A percentile compares a stretch with the other conserved stretches of the same genome.
These are phyloP conservation scores for Euborellia annulipes DNA, from an alignment of 1,140 invertebrate genomes.

Conservation along the genomic window DNA sequence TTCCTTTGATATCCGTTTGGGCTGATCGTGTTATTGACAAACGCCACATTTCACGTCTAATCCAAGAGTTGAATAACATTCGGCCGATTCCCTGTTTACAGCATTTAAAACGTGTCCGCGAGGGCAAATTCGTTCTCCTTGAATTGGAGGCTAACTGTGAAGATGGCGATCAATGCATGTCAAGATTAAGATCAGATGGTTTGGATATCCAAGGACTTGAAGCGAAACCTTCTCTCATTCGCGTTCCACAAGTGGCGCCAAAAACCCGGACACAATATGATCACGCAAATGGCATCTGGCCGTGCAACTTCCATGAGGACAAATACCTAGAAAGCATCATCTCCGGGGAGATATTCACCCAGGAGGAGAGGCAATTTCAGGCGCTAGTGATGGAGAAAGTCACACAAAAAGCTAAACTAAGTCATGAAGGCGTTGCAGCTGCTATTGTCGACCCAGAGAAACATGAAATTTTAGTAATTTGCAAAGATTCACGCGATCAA, in stretches of 20 bases:
- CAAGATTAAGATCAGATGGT: conserved; percentile 16
- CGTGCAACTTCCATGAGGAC: conserved; percentile 63
- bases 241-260: conserved; percentile 43
- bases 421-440: conserved; percentile 30
- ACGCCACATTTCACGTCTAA: conserved; percentile 43
- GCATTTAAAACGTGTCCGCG: conserved; percentile 58
- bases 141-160: conserved; percentile 15
- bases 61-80: conserved; percentile 37
- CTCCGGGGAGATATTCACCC: conserved; percentile 43
- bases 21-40: conserved; percentile 38
- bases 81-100: conserved; percentile 39
- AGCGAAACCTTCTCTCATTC: conserved; percentile 33
- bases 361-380: conserved; percentile 38
- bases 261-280: conserved; percentile 51
- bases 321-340: conserved; percentile 46
- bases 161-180: conserved; percentile 5
- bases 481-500: conserved; percentile 35
- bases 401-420: conserved; percentile 27
- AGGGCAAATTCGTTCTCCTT: conserved; percentile 41
- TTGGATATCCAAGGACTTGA: conserved; percentile 32
- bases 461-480: conserved; percentile 44
- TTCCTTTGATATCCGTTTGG: conserved; percentile 38
- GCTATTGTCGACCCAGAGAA: conserved; percentile 50
- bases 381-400: conserved; percentile 42
- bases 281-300: conserved; percentile 49